Evolutionary conservation across 1,140 invertebrate genomes (phyloP).

Genomic region (Probaryconus sp.): DNA sequence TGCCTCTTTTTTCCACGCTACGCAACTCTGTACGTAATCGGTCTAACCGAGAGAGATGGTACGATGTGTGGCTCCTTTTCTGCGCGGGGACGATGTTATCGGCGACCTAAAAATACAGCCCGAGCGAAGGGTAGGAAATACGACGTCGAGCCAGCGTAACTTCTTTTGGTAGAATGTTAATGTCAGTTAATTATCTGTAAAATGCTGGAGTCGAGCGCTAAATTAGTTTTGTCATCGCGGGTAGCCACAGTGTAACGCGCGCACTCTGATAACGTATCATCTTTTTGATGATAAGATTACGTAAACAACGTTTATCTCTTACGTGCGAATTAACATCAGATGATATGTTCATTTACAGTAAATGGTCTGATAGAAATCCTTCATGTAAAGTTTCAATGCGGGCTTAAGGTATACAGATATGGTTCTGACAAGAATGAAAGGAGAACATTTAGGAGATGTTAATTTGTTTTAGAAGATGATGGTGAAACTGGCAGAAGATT

Average conservation of each 20-base stretch:
- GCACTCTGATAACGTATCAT: slow-evolving; percentile 49
- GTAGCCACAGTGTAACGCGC: slow-evolving; percentile 37
- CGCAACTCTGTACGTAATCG: slow-evolving; percentile 40
- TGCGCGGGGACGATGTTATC: slow-evolving; percentile 57
- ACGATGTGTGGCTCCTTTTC: slow-evolving; percentile 21
- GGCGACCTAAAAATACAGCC: slow-evolving; percentile 58
- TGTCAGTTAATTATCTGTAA: slow-evolving; percentile 72
- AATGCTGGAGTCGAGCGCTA: slow-evolving; percentile 44
- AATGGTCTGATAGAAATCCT: slow-evolving; percentile 9
- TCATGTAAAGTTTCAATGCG: background rate
- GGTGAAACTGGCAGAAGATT: too few species aligned
- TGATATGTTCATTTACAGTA: slow-evolving; percentile 9
- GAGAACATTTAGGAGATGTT: too few species aligned
- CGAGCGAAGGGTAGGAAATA: slow-evolving; percentile 54
- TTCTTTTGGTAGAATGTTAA: slow-evolving; percentile 66
- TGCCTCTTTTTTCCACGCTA: slow-evolving; percentile 27
- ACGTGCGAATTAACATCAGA: slow-evolving; percentile 3
- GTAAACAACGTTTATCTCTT: slow-evolving; percentile 18
- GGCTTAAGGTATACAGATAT: too few species aligned
- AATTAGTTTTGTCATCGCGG: slow-evolving; percentile 57
- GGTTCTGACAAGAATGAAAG: too few species aligned
- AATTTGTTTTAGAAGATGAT: too few species aligned
- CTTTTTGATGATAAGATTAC: slow-evolving; percentile 47
- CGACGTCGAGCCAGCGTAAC: slow-evolving; percentile 57
- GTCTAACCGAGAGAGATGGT: slow-evolving; percentile 20